Base-by-base conservation (phyloP, 37 sponge, comb jelly and placozoan genomes). In the Agelas oroides region DNA sequence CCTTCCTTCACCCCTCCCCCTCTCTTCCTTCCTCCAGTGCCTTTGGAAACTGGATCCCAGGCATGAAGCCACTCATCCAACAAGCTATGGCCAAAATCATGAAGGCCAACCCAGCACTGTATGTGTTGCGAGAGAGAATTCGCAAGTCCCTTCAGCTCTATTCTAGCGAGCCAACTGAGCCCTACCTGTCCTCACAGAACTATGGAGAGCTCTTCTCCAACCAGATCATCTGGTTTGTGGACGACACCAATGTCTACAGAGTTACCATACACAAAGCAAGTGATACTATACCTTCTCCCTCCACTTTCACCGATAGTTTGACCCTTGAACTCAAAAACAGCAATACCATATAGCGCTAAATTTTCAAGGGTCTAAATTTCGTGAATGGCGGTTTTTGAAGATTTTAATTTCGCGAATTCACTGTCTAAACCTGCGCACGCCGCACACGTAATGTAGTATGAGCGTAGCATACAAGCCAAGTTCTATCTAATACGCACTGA, bases 151-250 rank as follows among this genome's bases (percentile, higher is more conserved):
- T 99, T 6, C 99, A 99, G 92, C 81, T 99, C 62, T 99, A 99
- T 89, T 94, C 93, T 91, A 88, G 90, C 59, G 99, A 99, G 63
- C 99, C 99, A 32, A 99, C 99, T 0, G 99, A 99, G 73, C 99
- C 99, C 18, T 99, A 99, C 83, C 94, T 99, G 69, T 97, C 97
- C 57, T 99, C 99, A 18, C 99, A 99, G 79, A 99, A 99, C 90
- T 99, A 99, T 41, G 99, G 99, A 40, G 99, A 99, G 73, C 90
- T 99, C 28, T 99, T 99, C 94, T 97, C 97, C 58, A 99, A 99
- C 74, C 99, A 99, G 83, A 99, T 99, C 83, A 99, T 99, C 67
- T 99, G 99, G 99, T 99, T 99, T 93, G 99, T 99, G 28, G 99
- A 99, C 61, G 99, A 99, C 82, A 99, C 99, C 46, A 99, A 99